phyloP scores from a whole-genome alignment of 1,140 invertebrate species.

The Megathymus violae region DNA sequence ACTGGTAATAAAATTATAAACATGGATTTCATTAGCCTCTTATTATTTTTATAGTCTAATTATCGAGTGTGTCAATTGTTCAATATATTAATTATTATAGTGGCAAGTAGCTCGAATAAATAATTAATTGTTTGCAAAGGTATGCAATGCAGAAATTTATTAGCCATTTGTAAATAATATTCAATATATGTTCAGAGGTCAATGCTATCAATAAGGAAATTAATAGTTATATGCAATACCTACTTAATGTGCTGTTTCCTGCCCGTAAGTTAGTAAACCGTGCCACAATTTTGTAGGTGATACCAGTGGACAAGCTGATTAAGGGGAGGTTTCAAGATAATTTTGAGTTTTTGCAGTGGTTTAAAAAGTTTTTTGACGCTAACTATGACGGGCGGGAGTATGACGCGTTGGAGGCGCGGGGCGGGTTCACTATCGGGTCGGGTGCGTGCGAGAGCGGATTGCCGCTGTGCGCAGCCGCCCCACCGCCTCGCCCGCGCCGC shows the following conservation, averaged over 20 bases:
- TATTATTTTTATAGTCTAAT: too few relatives aligned
- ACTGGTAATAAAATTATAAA: too few relatives aligned
- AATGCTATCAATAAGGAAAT: too few relatives aligned
- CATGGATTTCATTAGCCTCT: too few relatives aligned
- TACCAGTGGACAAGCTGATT: constrained; percentile 98
- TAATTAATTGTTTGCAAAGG: too few relatives aligned
- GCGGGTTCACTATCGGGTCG: constrained; percentile 74
- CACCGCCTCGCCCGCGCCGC: constrained; percentile 51
- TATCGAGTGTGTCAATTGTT: too few relatives aligned
- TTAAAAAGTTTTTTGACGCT: constrained; percentile 99
- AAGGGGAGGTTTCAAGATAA: constrained; percentile 99
- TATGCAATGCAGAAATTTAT: too few relatives aligned
- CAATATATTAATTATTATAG: too few relatives aligned
- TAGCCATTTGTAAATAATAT: too few relatives aligned
- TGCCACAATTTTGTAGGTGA: constrained; percentile 89
- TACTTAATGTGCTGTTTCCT: constrained; percentile 1
- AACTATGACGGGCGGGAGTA: constrained; percentile 99
- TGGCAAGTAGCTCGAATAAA: too few relatives aligned
- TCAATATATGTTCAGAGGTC: too few relatives aligned
- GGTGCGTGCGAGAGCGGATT: constrained; percentile 74
- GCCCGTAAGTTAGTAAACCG: neutral
- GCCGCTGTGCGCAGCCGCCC: constrained; percentile 62
- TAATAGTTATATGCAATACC: too few relatives aligned
- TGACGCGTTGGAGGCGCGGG: constrained; percentile 93
- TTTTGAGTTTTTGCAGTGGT: constrained; percentile 99